phyloP scores from a whole-genome alignment of 2,888 invertebrate genomes.

The Apotomis capreana region DNA sequence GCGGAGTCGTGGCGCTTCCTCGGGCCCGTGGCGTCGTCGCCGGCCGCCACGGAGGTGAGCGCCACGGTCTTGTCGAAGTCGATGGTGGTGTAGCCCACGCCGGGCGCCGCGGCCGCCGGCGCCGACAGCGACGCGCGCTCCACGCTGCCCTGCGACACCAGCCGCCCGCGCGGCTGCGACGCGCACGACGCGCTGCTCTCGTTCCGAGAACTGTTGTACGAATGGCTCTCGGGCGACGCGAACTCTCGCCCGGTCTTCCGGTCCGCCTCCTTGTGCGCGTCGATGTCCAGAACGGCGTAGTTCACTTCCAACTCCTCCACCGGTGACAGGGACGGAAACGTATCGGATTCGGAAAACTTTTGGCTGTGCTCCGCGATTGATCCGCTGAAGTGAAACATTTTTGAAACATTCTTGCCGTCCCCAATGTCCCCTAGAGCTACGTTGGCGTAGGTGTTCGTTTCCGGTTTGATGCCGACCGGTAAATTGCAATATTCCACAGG shows the following conservation, averaged over 20 bases:
- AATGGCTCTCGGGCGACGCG: slow-evolving; percentile 65
- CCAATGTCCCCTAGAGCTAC: slow-evolving; percentile 68
- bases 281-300: slow-evolving; percentile 91
- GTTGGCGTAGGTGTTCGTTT: slow-evolving; percentile 74
- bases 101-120: slow-evolving; percentile 68
- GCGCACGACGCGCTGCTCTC: slow-evolving; percentile 64
- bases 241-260: slow-evolving; percentile 56
- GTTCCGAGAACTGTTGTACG: slow-evolving; percentile 64
- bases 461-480: slow-evolving; percentile 60
- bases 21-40: slow-evolving; percentile 86
- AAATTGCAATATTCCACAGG: slow-evolving; percentile 74
- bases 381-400: slow-evolving; percentile 53
- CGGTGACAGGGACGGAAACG: slow-evolving; percentile 71
- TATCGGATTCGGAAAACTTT: slow-evolving; percentile 76
- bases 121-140: slow-evolving; percentile 53
- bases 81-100: slow-evolving; percentile 93
- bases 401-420: slow-evolving; percentile 60
- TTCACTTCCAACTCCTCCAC: slow-evolving; percentile 83
- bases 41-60: slow-evolving; percentile 90
- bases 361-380: slow-evolving; percentile 60
- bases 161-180: slow-evolving; percentile 62
- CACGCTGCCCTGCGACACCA: slow-evolving; percentile 68
- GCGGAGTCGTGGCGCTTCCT: slow-evolving; percentile 92
- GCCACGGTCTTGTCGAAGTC: slow-evolving; percentile 97
- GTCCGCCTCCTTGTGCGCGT: slow-evolving; percentile 76